Evolutionary conservation across 2,888 invertebrate species (phyloP), one percentile per base, ranked within the genome.

Genomic region (Scaeva pyrastri): DNA sequence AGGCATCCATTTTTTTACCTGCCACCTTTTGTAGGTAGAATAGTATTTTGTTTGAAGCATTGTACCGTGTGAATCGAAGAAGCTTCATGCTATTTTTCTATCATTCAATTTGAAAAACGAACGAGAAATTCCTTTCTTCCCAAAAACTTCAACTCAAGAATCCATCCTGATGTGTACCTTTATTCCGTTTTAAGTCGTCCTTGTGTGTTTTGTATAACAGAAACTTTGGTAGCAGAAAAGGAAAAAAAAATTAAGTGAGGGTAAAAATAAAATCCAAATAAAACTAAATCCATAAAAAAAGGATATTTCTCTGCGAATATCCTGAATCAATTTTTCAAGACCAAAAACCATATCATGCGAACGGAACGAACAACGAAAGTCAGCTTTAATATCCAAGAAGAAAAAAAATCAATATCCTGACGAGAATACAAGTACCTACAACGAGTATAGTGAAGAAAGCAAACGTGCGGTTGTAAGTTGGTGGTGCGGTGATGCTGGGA

Each of bases 331-430:
- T 68, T 68, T 52, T 52, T 52, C 21, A 68, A 52, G 23, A 52
- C 39, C 39, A 45, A 68, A 31, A 19, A 50, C 66, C 72, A 50
- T 72, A 81, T 62, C 70, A 75, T 23, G 56, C 48, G 55, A 75
- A 48, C 39, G 48, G 48, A 75, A 48, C 39, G 55, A 71, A 56
- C 31, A 31, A 56, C 31, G 75, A 55, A 71, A 82, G 62, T 82
- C 60, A 82, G 82, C 82, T 82, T 82, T 76, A 82, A 77, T 82
- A 77, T n/a, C 31, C 1, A 31, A 31, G 8, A 31, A 31, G 5
- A 31, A 31, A 31, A 31, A 82, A 82, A 82, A 82, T 76, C 76
- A 68, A 82, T 81, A 81, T 19, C 56, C 43, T 66, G 8, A 71
- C 55, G 19, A 66, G 66, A 60, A 10, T 21, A n/a, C n/a, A 16